Conservation (phyloP, 37 sponge, comb jelly and placozoan genomes). For the Petrosia ficiformis region DNA sequence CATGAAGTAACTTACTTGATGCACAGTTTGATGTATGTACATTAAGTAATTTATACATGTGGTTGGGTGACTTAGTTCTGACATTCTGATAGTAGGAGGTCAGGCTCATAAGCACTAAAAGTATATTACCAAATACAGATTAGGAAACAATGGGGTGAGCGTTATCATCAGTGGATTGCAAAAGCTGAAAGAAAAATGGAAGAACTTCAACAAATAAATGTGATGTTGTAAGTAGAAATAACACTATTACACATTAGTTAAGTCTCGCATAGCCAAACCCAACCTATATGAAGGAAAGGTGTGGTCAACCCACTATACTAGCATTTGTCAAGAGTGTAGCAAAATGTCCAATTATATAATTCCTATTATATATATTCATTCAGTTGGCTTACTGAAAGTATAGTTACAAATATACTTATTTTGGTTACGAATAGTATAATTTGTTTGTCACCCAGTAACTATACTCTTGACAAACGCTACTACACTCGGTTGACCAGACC, state of each 20-base stretch:
- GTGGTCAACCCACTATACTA: too few species aligned
- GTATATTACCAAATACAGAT: slow-evolving; percentile 11
- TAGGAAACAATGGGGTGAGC: slow-evolving; percentile 67
- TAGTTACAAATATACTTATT: too few species aligned
- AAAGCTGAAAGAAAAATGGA: slow-evolving; percentile 85
- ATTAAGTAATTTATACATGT: not conserved
- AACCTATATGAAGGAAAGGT: not conserved
- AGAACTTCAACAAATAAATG: slow-evolving; percentile 63
- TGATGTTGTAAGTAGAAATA: slow-evolving; percentile 38
- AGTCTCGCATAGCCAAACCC: too few species aligned
- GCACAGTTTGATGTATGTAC: not conserved
- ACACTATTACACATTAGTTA: too few species aligned
- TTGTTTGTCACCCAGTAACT: too few species aligned
- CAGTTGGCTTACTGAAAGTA: too few species aligned
- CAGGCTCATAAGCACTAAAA: not conserved
- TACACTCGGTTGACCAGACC: not conserved
- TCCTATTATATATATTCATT: too few species aligned
- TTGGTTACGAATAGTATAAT: too few species aligned
- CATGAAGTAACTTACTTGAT: too few species aligned
- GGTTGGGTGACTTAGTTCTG: not conserved
- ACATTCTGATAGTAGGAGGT: not conserved
- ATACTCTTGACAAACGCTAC: too few species aligned
- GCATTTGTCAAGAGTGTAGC: not conserved
- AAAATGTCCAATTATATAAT: not conserved
- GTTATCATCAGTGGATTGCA: slow-evolving; percentile 79